Evolutionary conservation across 2,888 invertebrate genomes (phyloP).

Genomic region (Eupeodes latifasciatus): DNA sequence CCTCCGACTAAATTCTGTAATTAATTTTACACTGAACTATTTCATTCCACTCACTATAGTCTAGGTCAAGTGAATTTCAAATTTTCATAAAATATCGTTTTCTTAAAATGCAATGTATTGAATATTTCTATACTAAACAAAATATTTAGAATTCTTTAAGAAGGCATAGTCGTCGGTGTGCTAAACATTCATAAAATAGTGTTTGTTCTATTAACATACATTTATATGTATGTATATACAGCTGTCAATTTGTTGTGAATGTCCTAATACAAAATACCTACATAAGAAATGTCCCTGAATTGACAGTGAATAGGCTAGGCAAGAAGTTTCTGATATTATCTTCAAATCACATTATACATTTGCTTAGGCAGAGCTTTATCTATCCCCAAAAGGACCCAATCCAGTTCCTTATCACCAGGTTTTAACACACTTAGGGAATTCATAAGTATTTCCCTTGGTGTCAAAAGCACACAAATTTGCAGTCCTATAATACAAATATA

Average conservation of each 20-base stretch:
- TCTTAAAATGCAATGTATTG: no score
- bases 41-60: no score
- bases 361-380: neutral
- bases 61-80: no score
- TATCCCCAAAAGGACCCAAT: neutral
- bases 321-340: neutral
- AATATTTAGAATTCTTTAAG: no score
- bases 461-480: neutral
- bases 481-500: neutral
- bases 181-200: no score
- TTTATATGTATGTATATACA: neutral
- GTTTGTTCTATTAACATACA: no score
- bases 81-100: no score
- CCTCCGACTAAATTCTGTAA: no score
- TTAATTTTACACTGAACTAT: no score
- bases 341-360: neutral
- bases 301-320: neutral
- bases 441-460: neutral
- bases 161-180: no score
- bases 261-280: neutral
- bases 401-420: neutral
- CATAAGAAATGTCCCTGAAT: neutral
- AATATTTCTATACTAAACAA: no score
- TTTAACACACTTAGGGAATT: slow-evolving; percentile 7
- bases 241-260: neutral